Conservation (phyloP, 2,888 invertebrate species). For the Callosobruchus maculatus region DNA sequence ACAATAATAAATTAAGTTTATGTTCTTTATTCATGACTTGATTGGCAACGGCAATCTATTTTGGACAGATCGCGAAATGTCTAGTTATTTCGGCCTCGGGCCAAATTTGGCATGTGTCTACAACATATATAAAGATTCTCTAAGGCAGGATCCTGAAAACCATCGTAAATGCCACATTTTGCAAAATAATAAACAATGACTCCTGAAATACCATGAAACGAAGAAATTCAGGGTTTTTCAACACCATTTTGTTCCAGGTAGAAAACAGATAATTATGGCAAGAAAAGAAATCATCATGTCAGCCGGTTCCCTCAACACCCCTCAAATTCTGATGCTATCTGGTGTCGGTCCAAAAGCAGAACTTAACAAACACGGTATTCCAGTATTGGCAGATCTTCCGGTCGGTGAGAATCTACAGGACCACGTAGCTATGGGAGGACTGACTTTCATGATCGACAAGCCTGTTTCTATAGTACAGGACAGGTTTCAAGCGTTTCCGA, state of each 20-base stretch:
- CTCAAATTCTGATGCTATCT: conserved; percentile 88
- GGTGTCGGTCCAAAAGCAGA: conserved; percentile 65
- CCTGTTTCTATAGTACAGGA: conserved; percentile 77
- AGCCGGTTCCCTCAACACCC: conserved; percentile 88
- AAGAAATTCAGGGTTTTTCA: too few species aligned
- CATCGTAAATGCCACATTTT: too few species aligned
- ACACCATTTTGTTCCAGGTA: conserved; percentile 44
- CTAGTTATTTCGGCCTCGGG: too few species aligned
- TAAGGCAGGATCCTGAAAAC: too few species aligned
- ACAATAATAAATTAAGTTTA: too few species aligned
- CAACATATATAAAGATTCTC: too few species aligned
- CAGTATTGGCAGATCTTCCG: conserved; percentile 65
- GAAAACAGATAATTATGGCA: conserved; percentile 66
- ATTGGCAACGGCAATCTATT: too few species aligned
- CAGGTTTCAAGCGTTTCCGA: conserved; percentile 54
- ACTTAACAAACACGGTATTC: conserved; percentile 65
- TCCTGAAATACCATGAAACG: too few species aligned
- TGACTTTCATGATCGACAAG: conserved; percentile 74
- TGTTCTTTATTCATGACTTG: too few species aligned
- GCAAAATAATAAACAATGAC: too few species aligned
- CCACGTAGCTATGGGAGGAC: conserved; percentile 82
- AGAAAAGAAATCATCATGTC: conserved; percentile 81
- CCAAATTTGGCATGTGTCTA: too few species aligned
- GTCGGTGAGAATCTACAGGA: conserved; percentile 84
- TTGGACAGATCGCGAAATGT: too few species aligned